These are phyloP conservation scores for Psilopsiagon aymara DNA, from an alignment of 2,113 vertebrate genomes.

Conservation along the genomic window DNA sequence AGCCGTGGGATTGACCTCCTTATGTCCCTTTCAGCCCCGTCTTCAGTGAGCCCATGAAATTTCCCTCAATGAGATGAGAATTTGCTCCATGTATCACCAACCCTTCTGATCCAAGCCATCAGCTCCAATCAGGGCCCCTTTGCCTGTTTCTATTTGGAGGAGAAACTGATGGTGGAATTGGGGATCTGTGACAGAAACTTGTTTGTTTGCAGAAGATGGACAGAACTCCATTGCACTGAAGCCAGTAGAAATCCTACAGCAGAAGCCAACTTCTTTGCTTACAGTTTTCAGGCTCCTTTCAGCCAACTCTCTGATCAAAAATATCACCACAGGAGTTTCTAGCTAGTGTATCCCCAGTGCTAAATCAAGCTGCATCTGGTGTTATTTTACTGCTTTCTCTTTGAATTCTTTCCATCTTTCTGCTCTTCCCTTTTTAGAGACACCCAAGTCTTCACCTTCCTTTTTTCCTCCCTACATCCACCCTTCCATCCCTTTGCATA, in stretches of 20 bases:
- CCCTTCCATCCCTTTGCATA: background rate
- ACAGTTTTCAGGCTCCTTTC: background rate
- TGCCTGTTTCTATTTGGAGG: background rate
- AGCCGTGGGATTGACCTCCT: background rate
- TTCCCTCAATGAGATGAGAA: background rate
- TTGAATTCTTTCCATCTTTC: background rate
- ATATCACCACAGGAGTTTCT: background rate
- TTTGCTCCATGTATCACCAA: background rate
- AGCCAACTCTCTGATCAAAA: background rate
- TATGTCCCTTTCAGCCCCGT: background rate
- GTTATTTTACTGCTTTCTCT: background rate
- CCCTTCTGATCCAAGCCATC: background rate
- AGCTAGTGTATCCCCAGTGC: background rate
- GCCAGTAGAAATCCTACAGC: background rate
- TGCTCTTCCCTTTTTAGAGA: background rate
- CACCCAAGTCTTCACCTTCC: background rate
- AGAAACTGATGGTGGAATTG: background rate
- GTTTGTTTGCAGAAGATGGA: background rate
- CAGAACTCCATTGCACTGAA: background rate
- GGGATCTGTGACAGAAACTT: background rate
- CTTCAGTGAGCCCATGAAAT: background rate
- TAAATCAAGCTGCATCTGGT: background rate
- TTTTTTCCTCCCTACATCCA: background rate
- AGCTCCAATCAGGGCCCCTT: background rate
- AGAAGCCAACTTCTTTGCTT: background rate